Percentiles rank a stretch among this genome's conserved stretches.
These are phyloP conservation scores for Temnothorax rugatulus DNA, from an alignment of 2,888 invertebrate genomes.

Conservation along the genomic window DNA sequence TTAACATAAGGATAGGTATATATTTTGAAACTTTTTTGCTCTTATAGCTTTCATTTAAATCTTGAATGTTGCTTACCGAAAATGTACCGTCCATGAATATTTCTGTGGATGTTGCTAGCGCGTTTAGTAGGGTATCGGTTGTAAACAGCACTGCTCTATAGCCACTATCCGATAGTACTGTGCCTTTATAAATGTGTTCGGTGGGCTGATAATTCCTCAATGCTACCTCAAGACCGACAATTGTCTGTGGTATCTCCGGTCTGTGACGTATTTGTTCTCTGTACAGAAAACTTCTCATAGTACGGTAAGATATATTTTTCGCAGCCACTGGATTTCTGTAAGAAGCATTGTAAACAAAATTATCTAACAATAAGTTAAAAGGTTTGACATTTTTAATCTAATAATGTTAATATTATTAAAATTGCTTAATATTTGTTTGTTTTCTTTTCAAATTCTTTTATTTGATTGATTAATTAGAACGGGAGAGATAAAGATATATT, in stretches of 20 bases:
- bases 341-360: background rate
- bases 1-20: background rate
- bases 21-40: background rate
- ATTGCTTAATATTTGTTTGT: too few relatives aligned
- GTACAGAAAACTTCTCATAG: background rate
- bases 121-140: background rate
- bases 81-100: conserved; percentile 4
- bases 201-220: background rate
- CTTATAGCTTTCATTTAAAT: background rate
- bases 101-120: background rate
- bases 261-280: background rate
- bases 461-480: too few relatives aligned
- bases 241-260: too few relatives aligned
- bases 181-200: background rate
- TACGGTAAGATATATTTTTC: background rate
- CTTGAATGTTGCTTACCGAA: background rate
- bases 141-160: conserved; percentile 7
- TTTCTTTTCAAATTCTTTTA: too few relatives aligned
- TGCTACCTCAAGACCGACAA: background rate
- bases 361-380: too few relatives aligned
- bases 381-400: too few relatives aligned
- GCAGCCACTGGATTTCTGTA: background rate
- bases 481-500: too few relatives aligned
- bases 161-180: background rate
- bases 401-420: too few relatives aligned